phyloP scores from a whole-genome alignment of 2,888 invertebrate species.

The Synergus laeviventris region DNA sequence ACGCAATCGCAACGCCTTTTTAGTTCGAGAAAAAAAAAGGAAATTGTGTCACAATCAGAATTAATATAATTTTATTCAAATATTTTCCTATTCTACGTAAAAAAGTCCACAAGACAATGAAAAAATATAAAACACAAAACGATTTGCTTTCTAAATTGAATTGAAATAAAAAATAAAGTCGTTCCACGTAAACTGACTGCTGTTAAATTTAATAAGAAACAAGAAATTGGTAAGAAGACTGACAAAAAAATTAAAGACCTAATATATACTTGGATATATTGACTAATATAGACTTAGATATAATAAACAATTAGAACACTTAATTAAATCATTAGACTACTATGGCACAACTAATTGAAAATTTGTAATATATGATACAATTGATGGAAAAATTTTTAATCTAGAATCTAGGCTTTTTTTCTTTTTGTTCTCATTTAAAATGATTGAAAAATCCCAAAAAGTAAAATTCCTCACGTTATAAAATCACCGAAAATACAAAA shows the following conservation, averaged over 20 bases:
- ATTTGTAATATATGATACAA: not conserved
- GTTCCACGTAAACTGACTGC: not conserved
- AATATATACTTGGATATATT: not conserved
- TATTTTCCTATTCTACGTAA: not conserved
- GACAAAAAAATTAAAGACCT: not conserved
- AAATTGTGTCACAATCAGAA: not conserved
- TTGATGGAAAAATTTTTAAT: too few relatives aligned
- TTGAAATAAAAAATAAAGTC: not conserved
- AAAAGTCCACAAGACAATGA: not conserved
- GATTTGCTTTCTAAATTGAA: not conserved
- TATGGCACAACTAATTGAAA: constrained; percentile 15
- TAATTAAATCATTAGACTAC: constrained; percentile 12
- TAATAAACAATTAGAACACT: not conserved
- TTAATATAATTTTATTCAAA: not conserved
- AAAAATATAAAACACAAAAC: constrained; percentile 1
- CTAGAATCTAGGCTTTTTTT: not conserved
- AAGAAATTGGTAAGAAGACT: not conserved
- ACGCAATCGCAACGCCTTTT: constrained; percentile 34
- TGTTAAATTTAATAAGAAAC: not conserved
- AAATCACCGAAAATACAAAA: too few relatives aligned
- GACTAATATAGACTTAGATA: not conserved
- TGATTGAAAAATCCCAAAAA: too few relatives aligned
- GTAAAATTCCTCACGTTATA: too few relatives aligned
- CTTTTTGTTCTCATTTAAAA: not conserved
- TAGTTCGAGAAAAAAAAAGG: not conserved